Base-by-base conservation (phyloP, 2,888 invertebrate species). In the Entomobrya multifasciata region DNA sequence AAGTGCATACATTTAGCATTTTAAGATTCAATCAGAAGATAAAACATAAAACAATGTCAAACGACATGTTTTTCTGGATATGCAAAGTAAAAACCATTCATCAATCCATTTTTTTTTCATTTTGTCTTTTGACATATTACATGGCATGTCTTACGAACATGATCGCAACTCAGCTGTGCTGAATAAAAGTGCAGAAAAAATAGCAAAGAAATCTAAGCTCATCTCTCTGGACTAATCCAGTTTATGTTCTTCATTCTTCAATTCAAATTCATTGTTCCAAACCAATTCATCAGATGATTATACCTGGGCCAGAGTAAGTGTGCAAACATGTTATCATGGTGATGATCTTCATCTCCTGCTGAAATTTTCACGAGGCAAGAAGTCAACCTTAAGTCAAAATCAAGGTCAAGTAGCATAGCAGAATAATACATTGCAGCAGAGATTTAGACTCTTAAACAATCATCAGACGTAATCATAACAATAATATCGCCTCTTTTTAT, bases 331-430 rank as follows among this genome's bases (percentile, higher is more conserved):
- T 49, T 49, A 72, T 49, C 72, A 49, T 72, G 15, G 8, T 57
- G 10, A 20, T 57, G 5, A 30, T 49, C 22, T n/a, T 72, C 72
- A 72, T 72, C 27, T 15, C 25, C 49, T 72, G 22, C 25, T 49
- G 49, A 49, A n/a, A 20, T 13, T 25, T 49, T 3, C n/a, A n/a
- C n/a, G n/a, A n/a, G 62, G 10, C 36, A 41, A 30, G n/a, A 41
- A n/a, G 36, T 36, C 36, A 30, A 41, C n/a, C 13, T 57, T 25
- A 72, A 60, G 60, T 60, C 22, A 57, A 65, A 83, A 62, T 83
- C 82, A 83, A 83, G 82, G 82, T 83, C 82, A 83, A 83, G 74
- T 27, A 62, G 74, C 41, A 36, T 6, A 36, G 8, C 4, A 4
- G 36, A 36, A 36, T n/a, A 8, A 4, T 36, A 36, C 36, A n/a